phyloP scores from a whole-genome alignment of 1,140 invertebrate species.

The Acromyrmex charruanus region DNA sequence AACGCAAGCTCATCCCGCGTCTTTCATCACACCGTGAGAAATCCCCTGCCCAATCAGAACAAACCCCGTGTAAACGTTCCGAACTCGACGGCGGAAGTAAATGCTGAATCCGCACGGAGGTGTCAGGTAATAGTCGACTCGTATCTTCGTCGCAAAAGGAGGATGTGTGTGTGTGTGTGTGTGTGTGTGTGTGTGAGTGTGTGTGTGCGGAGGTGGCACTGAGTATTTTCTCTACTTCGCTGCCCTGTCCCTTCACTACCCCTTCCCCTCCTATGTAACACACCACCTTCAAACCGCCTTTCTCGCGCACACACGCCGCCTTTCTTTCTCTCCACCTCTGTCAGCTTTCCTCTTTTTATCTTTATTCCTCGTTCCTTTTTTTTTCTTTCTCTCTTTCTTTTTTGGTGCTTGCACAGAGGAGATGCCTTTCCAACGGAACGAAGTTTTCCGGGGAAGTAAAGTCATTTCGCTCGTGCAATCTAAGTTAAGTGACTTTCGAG shows the following conservation, averaged over 20 bases:
- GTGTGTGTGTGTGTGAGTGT: too few species aligned
- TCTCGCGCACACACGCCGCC: constrained; percentile 6
- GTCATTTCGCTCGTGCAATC: constrained; percentile 86
- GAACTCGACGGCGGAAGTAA: constrained; percentile 61
- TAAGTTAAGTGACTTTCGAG: constrained; percentile 87
- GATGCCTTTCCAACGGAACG: constrained; percentile 75
- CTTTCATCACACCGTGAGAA: constrained; percentile 55
- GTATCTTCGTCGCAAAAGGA: constrained; percentile 57
- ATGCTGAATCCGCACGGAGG: constrained; percentile 64
- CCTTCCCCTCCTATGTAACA: constrained; percentile 11
- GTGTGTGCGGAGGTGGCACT: background rate
- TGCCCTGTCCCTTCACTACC: background rate
- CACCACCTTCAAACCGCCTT: constrained; percentile 28
- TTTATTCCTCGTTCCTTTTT: background rate
- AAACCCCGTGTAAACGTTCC: constrained; percentile 64
- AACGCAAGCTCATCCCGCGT: constrained; percentile 54
- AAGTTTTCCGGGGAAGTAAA: constrained; percentile 85
- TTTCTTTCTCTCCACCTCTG: constrained; percentile 40
- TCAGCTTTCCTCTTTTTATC: constrained; percentile 17
- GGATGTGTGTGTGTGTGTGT: too few species aligned
- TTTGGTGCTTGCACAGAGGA: constrained; percentile 68
- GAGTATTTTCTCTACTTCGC: constrained; percentile 5
- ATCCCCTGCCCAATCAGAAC: constrained; percentile 63
- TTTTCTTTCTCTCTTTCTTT: constrained; percentile 46
- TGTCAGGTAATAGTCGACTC: constrained; percentile 55